These are phyloP conservation scores for Leptura quadrifasciata DNA, from an alignment of 2,888 invertebrate species.

Conservation along the genomic window DNA sequence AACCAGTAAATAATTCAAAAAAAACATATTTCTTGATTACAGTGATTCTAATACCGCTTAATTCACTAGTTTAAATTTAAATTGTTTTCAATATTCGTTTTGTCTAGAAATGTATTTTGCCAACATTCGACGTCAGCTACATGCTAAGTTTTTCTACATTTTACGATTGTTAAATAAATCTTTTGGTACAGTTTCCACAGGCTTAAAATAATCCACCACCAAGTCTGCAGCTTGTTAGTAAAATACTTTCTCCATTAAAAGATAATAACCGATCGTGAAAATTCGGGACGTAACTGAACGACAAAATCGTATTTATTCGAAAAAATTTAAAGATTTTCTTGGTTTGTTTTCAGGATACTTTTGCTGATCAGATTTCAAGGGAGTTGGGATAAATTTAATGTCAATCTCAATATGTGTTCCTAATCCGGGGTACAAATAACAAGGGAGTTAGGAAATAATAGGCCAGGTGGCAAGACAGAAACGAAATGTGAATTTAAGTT, in stretches of 20 bases:
- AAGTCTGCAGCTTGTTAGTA: conserved; percentile 63
- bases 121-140: neutral
- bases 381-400: conserved; percentile 66
- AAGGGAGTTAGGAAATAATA: conserved; percentile 53
- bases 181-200: conserved; percentile 60
- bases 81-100: neutral
- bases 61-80: neutral
- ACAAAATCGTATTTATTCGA: conserved; percentile 46
- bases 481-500: too few species aligned
- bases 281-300: conserved; percentile 42
- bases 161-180: conserved; percentile 23
- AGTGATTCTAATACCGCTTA: neutral
- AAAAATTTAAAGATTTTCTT: conserved; percentile 40
- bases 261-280: conserved; percentile 49
- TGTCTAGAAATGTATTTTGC: neutral
- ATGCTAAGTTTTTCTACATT: neutral
- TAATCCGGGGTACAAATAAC: conserved; percentile 65
- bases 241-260: conserved; percentile 50
- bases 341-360: conserved; percentile 55
- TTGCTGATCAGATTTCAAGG: conserved; percentile 65
- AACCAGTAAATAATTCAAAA: neutral
- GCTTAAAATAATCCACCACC: conserved; percentile 61
- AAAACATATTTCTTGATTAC: neutral
- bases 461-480: too few species aligned
- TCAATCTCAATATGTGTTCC: conserved; percentile 64